Conservation (phyloP, 2,888 invertebrate species). For the Apotomis turbidana region DNA sequence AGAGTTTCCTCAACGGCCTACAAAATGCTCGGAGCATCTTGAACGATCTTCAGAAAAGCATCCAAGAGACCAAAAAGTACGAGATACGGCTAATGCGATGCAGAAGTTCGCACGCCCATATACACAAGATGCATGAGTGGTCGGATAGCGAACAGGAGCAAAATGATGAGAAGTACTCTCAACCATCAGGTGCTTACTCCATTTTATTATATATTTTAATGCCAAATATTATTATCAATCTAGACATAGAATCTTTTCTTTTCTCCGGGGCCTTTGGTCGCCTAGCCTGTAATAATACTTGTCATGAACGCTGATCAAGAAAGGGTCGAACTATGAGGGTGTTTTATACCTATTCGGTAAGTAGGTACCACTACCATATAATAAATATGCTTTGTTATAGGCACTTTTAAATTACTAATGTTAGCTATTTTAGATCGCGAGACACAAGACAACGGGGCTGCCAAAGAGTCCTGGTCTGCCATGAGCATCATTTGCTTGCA, state of each 20-base stretch:
- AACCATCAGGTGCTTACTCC: constrained; percentile 45
- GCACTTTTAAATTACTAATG: neutral
- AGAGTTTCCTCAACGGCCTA: constrained; percentile 62
- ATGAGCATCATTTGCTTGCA: constrained; percentile 82
- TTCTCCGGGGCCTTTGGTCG: no score
- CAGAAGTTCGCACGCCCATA: constrained; percentile 60
- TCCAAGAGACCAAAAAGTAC: constrained; percentile 64
- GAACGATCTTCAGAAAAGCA: constrained; percentile 61
- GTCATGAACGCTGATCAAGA: no score
- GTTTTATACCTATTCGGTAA: no score
- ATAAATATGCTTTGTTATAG: no score
- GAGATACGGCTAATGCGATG: constrained; percentile 64
- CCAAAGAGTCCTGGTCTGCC: constrained; percentile 76
- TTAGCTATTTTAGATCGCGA: constrained; percentile 7
- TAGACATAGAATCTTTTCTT: no score
- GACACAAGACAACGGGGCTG: constrained; percentile 15
- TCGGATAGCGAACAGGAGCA: constrained; percentile 55
- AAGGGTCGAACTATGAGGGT: no score
- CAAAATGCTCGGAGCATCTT: constrained; percentile 65
- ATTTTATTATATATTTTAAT: no score
- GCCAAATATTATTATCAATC: no score
- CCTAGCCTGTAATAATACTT: no score
- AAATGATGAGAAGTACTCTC: constrained; percentile 48
- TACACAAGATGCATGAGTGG: constrained; percentile 56
- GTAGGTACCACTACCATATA: no score